Evolutionary conservation across 2,113 vertebrate species (phyloP), one percentile per base, ranked within the genome.

Genomic region (Pipra filicauda): DNA sequence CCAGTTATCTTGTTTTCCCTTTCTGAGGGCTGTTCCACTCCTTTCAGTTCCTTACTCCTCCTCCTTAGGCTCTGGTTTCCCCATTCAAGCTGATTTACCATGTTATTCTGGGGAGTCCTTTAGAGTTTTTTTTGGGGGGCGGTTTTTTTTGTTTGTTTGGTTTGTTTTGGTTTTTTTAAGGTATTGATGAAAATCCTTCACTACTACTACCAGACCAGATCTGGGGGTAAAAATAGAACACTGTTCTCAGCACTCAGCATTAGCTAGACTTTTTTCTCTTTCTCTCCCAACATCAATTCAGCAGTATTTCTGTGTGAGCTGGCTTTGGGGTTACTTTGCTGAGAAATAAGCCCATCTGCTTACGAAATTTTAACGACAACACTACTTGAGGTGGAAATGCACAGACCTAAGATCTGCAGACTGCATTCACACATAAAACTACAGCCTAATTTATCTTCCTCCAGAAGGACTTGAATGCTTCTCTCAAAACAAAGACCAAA

Each of bases 311-410:
- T 91, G 51, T 82, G 35, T 87, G 95, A 89, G 90, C 33, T 87
- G 89, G 66, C 65, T 95, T 95, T 90, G 51, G 88, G 81, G 74
- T 91, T 65, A 96, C 66, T 94, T 95, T 83, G 67, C 55, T 91
- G 77, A 58, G 33, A 80, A 95, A 65, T 37, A 75, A 66, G 57
- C n/a, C 85, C 58, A 91, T 91, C 85, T 96, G 59, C 66, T 94
- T 89, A 86, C 62, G 86, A 43, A 85, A 89, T 89, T 70, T 88
- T 81, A 85, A 76, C 80, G 96, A 72, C 72, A 94, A 71, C 64
- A 76, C 83, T 92, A 55, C n/a, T 51, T 93, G 55, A 64, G 83
- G 57, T 84, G 69, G 37, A 93, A 90, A 93, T 22, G 27, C 64
- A 84, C 19, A 93, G 55, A 67, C 46, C 59, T 74, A 48, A 85